These are phyloP conservation scores for Lates japonicus DNA, from an alignment of 2,797 vertebrate genomes.

Conservation along the genomic window DNA sequence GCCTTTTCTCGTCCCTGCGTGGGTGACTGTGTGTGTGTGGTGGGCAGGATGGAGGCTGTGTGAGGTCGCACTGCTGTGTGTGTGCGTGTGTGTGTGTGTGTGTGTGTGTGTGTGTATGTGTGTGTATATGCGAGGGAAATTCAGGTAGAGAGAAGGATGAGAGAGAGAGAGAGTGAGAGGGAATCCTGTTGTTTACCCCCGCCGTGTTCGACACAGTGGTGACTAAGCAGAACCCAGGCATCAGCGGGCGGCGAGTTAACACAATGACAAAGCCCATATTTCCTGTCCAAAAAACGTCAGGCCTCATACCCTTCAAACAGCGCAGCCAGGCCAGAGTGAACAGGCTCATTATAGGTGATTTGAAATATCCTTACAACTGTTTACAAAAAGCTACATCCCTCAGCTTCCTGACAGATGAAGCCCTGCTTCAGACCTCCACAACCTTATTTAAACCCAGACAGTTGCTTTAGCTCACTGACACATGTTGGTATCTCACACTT, in stretches of 20 bases:
- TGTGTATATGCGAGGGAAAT: neutral
- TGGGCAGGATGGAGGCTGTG: too few relatives aligned
- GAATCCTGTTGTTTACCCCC: constrained; percentile 37
- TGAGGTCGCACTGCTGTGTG: neutral
- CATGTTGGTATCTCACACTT: neutral
- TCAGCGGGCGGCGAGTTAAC: constrained; percentile 54
- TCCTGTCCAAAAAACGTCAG: constrained; percentile 33
- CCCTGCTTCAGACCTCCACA: neutral
- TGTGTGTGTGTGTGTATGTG: constrained; percentile 2
- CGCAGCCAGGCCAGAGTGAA: neutral
- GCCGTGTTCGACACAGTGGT: constrained; percentile 38
- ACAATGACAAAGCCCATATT: constrained; percentile 56
- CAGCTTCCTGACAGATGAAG: constrained; percentile 30
- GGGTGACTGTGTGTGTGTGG: neutral
- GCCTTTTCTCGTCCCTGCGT: constrained; percentile 33
- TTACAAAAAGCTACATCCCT: constrained; percentile 24
- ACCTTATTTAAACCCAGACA: constrained; percentile 19
- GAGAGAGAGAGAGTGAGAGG: neutral
- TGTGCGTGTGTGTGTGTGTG: constrained; percentile 11
- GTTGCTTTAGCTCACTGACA: neutral
- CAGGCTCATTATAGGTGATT: constrained; percentile 33
- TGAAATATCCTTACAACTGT: constrained; percentile 25
- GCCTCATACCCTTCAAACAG: constrained; percentile 38
- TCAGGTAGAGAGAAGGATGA: constrained; percentile 21
- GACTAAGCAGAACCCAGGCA: constrained; percentile 65